Evolutionary conservation across 2,888 invertebrate genomes (phyloP).

Genomic region (Eupeodes luniger): DNA sequence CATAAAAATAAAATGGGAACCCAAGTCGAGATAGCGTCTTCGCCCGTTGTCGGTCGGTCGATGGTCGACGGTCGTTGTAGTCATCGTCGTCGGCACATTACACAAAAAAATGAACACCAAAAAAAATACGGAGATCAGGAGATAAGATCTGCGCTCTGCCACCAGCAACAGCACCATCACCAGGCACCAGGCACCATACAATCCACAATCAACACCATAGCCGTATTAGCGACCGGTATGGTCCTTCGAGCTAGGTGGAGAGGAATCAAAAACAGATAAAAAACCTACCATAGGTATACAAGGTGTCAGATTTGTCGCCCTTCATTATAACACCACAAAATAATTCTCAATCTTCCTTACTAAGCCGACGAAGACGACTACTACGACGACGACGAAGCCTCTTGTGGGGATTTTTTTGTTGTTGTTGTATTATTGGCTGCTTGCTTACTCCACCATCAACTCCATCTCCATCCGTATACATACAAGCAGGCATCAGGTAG

Average conservation of each 20-base stretch:
- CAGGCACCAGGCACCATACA: slow-evolving; percentile 32
- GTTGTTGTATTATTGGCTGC: slow-evolving; percentile 8
- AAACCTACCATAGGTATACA: slow-evolving; percentile 79
- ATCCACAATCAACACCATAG: slow-evolving; percentile 49
- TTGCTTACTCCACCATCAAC: slow-evolving; percentile 32
- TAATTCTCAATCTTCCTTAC: slow-evolving; percentile 73
- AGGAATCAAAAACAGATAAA: slow-evolving; percentile 66
- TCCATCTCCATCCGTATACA: slow-evolving; percentile 44
- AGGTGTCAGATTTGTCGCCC: slow-evolving; percentile 84
- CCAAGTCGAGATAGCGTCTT: slow-evolving; percentile 72
- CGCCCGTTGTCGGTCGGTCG: slow-evolving; percentile 38
- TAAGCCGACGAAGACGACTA: slow-evolving; percentile 41
- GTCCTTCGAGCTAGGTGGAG: slow-evolving; percentile 70
- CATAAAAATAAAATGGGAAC: slow-evolving; percentile 76
- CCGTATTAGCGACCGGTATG: slow-evolving; percentile 71
- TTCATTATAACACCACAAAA: slow-evolving; percentile 81
- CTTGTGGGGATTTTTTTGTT: slow-evolving; percentile 20
- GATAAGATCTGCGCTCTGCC: slow-evolving; percentile 80
- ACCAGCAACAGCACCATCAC: slow-evolving; percentile 45
- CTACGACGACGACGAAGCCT: slow-evolving; percentile 37
- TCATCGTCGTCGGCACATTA: slow-evolving; percentile 69
- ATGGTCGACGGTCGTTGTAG: slow-evolving; percentile 42
- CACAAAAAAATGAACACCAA: slow-evolving; percentile 77
- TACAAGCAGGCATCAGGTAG: slow-evolving; percentile 22
- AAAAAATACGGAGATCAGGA: slow-evolving; percentile 80